A percentile compares a stretch with the other conserved stretches of the same genome.
These are phyloP conservation scores for Entomobrya proxima DNA, from an alignment of 2,888 invertebrate genomes.

Conservation along the genomic window DNA sequence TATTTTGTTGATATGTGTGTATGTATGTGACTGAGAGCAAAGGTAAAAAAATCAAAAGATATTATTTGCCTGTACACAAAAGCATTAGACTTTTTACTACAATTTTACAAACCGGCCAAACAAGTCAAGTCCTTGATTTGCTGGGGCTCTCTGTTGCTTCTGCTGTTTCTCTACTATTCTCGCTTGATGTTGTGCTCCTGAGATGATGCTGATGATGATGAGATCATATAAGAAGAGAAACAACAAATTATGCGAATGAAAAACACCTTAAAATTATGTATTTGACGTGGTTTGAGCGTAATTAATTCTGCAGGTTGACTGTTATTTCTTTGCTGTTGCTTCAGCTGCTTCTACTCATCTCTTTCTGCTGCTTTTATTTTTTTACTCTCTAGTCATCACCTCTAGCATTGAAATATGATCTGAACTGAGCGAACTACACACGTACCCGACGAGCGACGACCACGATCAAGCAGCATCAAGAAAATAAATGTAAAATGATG, in stretches of 20 bases:
- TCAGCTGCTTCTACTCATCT: background rate
- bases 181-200: background rate
- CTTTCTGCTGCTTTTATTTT: constrained; percentile 9
- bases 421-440: constrained; percentile 20
- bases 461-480: background rate
- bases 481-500: background rate
- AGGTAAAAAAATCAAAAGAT: background rate
- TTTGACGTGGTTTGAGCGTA: constrained; percentile 61
- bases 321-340: constrained; percentile 43
- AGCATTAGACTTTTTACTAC: background rate
- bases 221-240: constrained; percentile 57
- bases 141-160: constrained; percentile 9
- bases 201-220: constrained; percentile 37
- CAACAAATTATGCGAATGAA: constrained; percentile 66
- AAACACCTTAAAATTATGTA: constrained; percentile 67
- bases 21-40: background rate
- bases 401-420: constrained; percentile 50
- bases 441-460: background rate
- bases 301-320: constrained; percentile 65
- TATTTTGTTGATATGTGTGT: background rate
- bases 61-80: constrained; percentile 5
- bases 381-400: constrained; percentile 55
- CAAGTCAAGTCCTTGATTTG: constrained; percentile 61
- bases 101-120: constrained; percentile 59
- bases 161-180: too few species aligned